Evolutionary conservation across 2,113 vertebrate species (phyloP).

Genomic region (Struthidea cinerea): DNA sequence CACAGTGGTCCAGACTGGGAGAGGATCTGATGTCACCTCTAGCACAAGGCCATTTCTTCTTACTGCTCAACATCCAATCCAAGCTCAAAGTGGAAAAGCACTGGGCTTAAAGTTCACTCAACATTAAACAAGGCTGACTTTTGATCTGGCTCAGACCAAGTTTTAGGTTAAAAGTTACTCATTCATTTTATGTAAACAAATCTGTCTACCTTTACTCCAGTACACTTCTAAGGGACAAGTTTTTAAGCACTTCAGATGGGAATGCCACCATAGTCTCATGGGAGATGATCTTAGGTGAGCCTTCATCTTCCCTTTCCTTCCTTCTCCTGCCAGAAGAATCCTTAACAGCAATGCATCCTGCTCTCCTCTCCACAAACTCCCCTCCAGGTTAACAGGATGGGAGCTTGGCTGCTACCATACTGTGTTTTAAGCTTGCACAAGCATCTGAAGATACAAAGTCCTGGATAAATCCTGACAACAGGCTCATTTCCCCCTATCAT

Average conservation of each 20-base stretch:
- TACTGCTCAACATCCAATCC: not conserved
- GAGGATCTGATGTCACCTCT: not conserved
- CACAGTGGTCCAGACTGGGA: fast-evolving
- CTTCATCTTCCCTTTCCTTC: not conserved
- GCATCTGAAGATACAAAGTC: not conserved
- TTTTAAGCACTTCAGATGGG: not conserved
- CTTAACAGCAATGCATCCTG: fast-evolving
- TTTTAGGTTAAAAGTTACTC: not conserved
- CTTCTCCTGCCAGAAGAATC: not conserved
- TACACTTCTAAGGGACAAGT: not conserved
- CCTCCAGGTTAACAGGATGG: not conserved
- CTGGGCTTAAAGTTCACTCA: not conserved
- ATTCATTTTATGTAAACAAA: not conserved
- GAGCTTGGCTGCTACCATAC: not conserved
- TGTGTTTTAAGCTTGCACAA: not conserved
- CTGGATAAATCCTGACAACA: not conserved
- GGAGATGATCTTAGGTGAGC: not conserved
- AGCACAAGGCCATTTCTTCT: not conserved
- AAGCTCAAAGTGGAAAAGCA: not conserved
- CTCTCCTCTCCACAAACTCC: not conserved
- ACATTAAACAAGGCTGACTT: not conserved
- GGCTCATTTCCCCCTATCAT: not conserved
- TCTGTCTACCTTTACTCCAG: not conserved
- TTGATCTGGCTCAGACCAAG: not conserved
- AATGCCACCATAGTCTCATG: fast-evolving